A percentile compares a stretch with the other conserved stretches of the same genome.
phyloP scores from a whole-genome alignment of 2,888 invertebrate genomes.

The Diarsia rubi region DNA sequence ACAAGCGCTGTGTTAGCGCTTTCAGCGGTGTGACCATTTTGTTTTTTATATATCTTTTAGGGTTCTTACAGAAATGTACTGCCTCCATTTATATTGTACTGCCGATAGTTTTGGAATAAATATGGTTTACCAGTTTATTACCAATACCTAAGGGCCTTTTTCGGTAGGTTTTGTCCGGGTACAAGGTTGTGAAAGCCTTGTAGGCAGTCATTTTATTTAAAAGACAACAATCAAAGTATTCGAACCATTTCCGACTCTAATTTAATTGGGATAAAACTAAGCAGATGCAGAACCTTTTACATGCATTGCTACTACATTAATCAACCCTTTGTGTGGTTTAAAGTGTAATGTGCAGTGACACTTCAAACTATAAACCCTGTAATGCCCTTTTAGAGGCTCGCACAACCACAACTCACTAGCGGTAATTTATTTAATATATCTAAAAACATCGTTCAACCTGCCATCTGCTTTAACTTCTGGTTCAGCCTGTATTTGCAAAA shows the following conservation, averaged over 20 bases:
- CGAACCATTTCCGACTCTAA: no score
- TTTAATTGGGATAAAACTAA: no score
- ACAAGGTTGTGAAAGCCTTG: background rate
- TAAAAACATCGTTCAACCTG: no score
- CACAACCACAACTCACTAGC: background rate
- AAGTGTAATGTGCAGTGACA: background rate
- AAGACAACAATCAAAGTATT: background rate
- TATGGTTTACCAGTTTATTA: background rate
- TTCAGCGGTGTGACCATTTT: constrained; percentile 15
- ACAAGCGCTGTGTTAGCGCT: constrained; percentile 30
- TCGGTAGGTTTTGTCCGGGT: background rate
- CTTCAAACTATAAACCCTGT: background rate
- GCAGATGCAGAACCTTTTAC: background rate
- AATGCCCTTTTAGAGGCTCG: background rate
- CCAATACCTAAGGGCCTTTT: background rate
- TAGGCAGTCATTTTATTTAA: background rate
- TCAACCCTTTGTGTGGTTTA: background rate
- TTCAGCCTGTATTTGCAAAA: no score
- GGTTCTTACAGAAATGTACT: constrained; percentile 11
- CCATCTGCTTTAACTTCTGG: no score
- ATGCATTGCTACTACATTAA: background rate
- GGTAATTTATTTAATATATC: background rate
- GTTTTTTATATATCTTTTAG: constrained; percentile 12
- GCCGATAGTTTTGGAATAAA: background rate
- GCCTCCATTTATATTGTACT: background rate